Conservation (phyloP, 2,113 vertebrate species). For the Lagopus muta region DNA sequence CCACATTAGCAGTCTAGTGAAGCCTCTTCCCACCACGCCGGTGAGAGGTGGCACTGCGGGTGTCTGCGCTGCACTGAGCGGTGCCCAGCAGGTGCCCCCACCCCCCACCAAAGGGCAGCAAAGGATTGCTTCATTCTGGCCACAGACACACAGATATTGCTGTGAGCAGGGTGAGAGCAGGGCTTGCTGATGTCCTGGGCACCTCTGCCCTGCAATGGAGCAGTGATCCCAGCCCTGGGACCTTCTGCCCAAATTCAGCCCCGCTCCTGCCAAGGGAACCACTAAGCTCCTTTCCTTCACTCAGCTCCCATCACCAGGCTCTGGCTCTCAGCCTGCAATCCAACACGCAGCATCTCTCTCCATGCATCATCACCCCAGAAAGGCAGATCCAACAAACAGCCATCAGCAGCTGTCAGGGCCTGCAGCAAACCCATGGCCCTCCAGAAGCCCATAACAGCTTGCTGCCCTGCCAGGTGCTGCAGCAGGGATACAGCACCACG, state of each 20-base stretch:
- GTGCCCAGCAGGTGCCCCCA: background rate
- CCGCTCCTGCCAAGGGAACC: accelerated
- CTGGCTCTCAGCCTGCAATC: background rate
- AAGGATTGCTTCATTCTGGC: background rate
- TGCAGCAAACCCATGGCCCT: accelerated
- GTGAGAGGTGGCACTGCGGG: background rate
- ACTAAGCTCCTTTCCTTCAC: background rate
- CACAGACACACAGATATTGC: background rate
- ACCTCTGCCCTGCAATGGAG: background rate
- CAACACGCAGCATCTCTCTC: background rate
- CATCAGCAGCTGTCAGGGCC: background rate
- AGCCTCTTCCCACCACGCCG: background rate
- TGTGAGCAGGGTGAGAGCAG: background rate
- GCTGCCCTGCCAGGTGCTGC: accelerated
- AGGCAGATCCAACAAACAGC: background rate
- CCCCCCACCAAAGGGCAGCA: background rate
- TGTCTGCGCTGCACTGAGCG: background rate
- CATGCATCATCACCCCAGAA: background rate
- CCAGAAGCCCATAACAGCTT: background rate
- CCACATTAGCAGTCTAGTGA: slow-evolving; percentile 29
- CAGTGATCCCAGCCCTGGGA: background rate
- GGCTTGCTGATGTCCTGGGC: background rate
- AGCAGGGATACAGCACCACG: background rate
- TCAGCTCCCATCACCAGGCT: background rate
- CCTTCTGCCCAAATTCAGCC: background rate